Evolutionary conservation across 1,140 invertebrate species (phyloP), one percentile per base, ranked within the genome.

Genomic region (Archivesica marissinica): DNA sequence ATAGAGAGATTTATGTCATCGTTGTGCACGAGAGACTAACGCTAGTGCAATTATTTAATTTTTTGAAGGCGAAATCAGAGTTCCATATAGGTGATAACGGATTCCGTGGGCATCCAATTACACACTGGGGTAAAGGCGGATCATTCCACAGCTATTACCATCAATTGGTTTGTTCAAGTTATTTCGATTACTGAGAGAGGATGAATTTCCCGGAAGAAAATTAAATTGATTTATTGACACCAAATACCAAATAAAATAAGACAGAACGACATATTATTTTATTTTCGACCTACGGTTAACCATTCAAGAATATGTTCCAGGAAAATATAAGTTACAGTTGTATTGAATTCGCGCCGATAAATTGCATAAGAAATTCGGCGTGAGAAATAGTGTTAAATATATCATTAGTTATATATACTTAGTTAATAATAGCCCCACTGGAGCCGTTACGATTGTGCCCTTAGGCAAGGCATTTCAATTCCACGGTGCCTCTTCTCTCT

Each of bases 141-240:
- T 76, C 54, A 39, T 56, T 30, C 28, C 23, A n/a, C 50, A 23
- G 3, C 44, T 33, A 76, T 52, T 76, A 76, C 25, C 47, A 30
- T 56, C 52, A 39, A 76, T 76, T 76, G 74, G 56, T 76, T 76
- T 56, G 4, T 76, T 52, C 70, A 52, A 75, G 70, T 75, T 25
- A 52, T 75, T 50, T 56, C 35, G 52, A 59, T 61, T 39, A 41
- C 52, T 41, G 6, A n/a, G n/a, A 44, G 56, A 39, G 41, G 39
- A 47, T 47, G 35, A 11, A 79, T 64, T 64, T 79, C 76, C 56
- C 76, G 1, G 3, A 25, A 64, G 76, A 64, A 66, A 41, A 79
- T 64, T 38, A 64, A 79, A 41, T 56, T 38, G 56, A 79, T 79
- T 47, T 79, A 79, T 79, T 7, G 38, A 44, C 11, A 79, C n/a